Conservation (phyloP, 1,140 invertebrate genomes). For the Sarcophaga bullata region DNA sequence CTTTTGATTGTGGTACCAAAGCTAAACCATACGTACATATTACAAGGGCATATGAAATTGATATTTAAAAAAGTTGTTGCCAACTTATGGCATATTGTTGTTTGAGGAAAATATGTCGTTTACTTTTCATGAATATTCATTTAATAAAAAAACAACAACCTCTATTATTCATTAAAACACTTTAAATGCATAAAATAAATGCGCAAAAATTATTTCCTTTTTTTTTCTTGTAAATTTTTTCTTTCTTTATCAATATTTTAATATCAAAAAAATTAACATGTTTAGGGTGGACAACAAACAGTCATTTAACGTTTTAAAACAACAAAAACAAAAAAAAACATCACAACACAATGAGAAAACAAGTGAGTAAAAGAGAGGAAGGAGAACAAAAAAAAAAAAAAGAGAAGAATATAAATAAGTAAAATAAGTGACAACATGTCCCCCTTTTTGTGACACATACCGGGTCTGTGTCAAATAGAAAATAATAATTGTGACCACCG, state of each 20-base stretch:
- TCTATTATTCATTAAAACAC: constrained; percentile 16
- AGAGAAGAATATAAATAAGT: no score
- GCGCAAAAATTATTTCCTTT: neutral
- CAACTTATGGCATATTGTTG: no score
- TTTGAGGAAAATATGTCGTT: no score
- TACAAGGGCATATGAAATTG: no score
- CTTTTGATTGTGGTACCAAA: no score
- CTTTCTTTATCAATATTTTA: constrained; percentile 12
- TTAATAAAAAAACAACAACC: neutral
- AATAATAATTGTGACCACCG: no score
- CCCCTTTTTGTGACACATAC: constrained; percentile 7
- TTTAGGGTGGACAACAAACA: constrained; percentile 23
- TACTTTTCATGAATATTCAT: constrained; percentile 8
- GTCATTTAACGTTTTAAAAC: neutral
- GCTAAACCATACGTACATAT: no score
- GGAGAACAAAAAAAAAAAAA: neutral
- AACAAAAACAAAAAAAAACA: neutral
- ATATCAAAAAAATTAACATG: constrained; percentile 24
- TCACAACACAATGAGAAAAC: no score
- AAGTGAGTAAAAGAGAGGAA: no score
- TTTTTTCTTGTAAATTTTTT: no score
- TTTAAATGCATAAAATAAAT: constrained; percentile 10
- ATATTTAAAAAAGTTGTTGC: no score
- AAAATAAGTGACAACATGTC: constrained; percentile 21
- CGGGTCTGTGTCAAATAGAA: neutral